Evolutionary conservation across 2,113 vertebrate species (phyloP), one percentile per base, ranked within the genome.

Genomic region (Athene cunicularia): DNA sequence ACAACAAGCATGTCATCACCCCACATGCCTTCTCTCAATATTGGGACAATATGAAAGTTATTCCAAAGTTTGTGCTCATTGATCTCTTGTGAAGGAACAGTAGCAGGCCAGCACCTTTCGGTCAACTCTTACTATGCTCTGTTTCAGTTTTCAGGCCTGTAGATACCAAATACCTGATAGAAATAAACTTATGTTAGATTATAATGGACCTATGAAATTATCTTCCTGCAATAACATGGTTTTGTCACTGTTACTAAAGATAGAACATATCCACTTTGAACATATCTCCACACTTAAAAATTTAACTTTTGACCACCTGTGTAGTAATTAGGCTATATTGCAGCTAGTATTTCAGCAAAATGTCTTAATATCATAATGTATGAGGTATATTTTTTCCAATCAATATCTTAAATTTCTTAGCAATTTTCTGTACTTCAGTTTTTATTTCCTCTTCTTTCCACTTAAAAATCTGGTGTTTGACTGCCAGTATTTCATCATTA

Each of bases 41-140:
- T 4, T 23, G 23, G 39, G 41, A 63, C 50, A 43, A 30, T 1
- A 1, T 35, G 55, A 82, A 68, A 14, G 28, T 39, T 55, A 89
- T 86, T 55, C 11, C 5, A 1, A 63, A 64, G 27, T 49, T 27
- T 68, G 27, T 28, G 12, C 43, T 45, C 37, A 2, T 6, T 50
- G 14, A 58, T 49, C 23, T 59, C 49, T n/a, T 73, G 15, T 21
- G 72, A 82, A 79, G 60, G 49, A 59, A 41, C 12, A 10, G 32
- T 5, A 59, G 37, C 14, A 52, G 12, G 35, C n/a, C 53, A 63
- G 53, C 1, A 3, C 24, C n/a, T 77, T 68, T 32, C 0, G 1
- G 67, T 37, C 24, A 50, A 35, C 72, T 50, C 55, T 73, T 30
- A 64, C 43, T 43, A 64, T 0, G 0, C 24, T 33, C 66, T 15